A percentile compares a stretch with the other conserved stretches of the same genome.
phyloP scores from a whole-genome alignment of 2,113 vertebrate genomes.

The Colius striatus region DNA sequence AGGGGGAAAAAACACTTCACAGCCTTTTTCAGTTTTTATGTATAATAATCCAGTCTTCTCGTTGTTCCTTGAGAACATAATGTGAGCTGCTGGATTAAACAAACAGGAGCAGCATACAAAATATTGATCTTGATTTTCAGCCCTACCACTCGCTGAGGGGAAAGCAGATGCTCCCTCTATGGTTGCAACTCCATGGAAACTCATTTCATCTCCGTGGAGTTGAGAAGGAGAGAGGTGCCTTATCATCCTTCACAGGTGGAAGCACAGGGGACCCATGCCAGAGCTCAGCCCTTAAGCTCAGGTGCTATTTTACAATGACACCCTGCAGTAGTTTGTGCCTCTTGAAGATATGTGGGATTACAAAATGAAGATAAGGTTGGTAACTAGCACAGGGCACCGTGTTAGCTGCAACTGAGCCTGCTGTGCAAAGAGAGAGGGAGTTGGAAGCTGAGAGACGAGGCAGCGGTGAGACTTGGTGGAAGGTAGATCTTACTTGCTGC shows the following conservation, averaged over 20 bases:
- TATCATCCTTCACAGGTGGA: background rate
- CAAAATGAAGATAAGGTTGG: background rate
- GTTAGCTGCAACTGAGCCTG: background rate
- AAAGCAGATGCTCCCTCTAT: background rate
- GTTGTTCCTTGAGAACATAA: background rate
- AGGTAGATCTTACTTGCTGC: background rate
- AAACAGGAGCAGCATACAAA: background rate
- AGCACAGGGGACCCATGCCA: background rate
- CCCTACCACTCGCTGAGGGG: background rate
- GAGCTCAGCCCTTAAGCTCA: background rate
- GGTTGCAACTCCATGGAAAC: background rate
- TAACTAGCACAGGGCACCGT: background rate
- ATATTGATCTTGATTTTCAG: background rate
- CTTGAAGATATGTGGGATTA: background rate
- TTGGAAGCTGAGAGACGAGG: background rate
- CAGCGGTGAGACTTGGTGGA: background rate
- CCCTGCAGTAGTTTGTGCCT: background rate
- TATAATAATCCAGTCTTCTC: background rate
- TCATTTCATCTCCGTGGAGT: rapidly evolving
- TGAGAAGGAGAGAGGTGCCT: background rate
- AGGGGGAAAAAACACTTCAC: background rate
- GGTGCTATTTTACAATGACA: background rate
- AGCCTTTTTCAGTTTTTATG: background rate
- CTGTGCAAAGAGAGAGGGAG: background rate
- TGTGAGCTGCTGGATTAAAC: background rate